Evolutionary conservation across 2,888 invertebrate genomes (phyloP), one percentile per base, ranked within the genome.

Genomic region (Tenodera sinensis): DNA sequence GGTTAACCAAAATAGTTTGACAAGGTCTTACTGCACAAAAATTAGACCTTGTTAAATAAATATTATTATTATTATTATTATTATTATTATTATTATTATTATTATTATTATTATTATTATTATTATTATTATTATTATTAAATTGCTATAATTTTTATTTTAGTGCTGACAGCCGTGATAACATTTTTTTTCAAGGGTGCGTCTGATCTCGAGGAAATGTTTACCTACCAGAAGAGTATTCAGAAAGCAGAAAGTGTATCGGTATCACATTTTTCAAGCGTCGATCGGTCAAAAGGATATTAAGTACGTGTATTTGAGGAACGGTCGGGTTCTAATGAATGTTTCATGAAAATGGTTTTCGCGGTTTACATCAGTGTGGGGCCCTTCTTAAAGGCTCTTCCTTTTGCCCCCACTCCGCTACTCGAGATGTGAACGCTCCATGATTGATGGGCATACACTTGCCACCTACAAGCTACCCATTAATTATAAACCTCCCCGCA

Each of bases 401-500:
- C 34, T 30, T 42, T 34, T 81, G 47, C 54, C 84, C 42, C 15
- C 85, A 81, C 81, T 82, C 15, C 85, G 84, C 81, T 82, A 20
- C 83, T 89, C 89, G 83, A 89, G 87, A 89, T 81, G 47, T 86
- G 88, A 27, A 71, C n/a, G 25, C 54, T 27, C 54, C 85, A 89
- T 89, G 89, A 89, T 89, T 89, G 89, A 89, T 89, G 89, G 84
- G 81, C 89, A 82, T n/a, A 28, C 85, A 89, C 89, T 89, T 89
- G 89, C 89, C 89, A 89, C 88, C 85, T 88, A 89, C 89, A 89
- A 85, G 89, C 88, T 82, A 88, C 47, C 88, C 89, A 89, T 89
- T 89, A 89, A 89, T 89, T 89, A 89, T 89, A 84, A 88, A 84
- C 54, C 88, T 87, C 84, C 47, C 83, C 87, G 88, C 82, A 87